These are phyloP conservation scores for Hermetia illucens DNA, from an alignment of 1,140 invertebrate species.

Conservation along the genomic window DNA sequence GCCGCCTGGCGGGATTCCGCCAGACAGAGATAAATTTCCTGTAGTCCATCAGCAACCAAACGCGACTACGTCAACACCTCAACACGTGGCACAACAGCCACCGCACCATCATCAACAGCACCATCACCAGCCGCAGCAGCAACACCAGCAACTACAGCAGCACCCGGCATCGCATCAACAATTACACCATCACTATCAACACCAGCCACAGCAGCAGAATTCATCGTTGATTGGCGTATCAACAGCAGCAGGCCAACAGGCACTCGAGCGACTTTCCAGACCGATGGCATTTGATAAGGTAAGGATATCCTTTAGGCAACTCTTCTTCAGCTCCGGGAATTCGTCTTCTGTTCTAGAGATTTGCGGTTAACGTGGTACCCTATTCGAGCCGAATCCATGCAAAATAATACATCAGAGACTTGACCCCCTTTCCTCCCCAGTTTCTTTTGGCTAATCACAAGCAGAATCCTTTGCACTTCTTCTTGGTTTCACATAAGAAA, in stretches of 20 bases:
- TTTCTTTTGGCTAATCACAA: too few relatives aligned
- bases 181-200: background rate
- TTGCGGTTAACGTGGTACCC: too few relatives aligned
- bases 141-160: constrained; percentile 1
- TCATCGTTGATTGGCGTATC: background rate
- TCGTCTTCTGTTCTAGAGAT: too few relatives aligned
- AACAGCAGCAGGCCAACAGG: constrained; percentile 5
- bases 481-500: too few relatives aligned
- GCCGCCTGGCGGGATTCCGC: constrained; percentile 17
- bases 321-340: too few relatives aligned
- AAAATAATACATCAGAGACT: too few relatives aligned
- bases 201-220: constrained; percentile 12
- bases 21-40: constrained; percentile 19
- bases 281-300: constrained; percentile 30
- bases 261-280: constrained; percentile 25
- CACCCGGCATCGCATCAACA: background rate
- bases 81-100: background rate
- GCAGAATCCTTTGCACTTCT: too few relatives aligned
- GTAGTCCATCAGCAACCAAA: constrained; percentile 8
- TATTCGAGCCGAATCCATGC: too few relatives aligned
- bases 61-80: constrained; percentile 3
- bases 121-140: constrained; percentile 1
- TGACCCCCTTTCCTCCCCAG: too few relatives aligned
- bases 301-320: too few relatives aligned
- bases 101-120: background rate